Conservation (phyloP, 1,140 invertebrate species). For the Metopolophium dirhodum region DNA sequence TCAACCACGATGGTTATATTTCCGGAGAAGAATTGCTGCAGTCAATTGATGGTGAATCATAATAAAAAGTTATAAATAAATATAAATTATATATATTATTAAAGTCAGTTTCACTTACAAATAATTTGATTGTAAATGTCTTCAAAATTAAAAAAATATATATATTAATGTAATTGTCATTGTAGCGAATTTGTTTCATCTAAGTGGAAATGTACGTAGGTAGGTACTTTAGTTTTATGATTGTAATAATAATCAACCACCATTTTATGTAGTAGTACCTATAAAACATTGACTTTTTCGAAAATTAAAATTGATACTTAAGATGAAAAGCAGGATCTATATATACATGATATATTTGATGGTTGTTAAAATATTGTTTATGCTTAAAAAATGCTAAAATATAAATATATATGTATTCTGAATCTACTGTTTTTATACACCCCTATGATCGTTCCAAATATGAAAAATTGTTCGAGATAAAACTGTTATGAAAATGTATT, state of each 20-base stretch:
- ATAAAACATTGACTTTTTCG: slow-evolving; percentile 14
- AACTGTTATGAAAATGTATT: not conserved
- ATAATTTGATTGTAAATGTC: slow-evolving; percentile 14
- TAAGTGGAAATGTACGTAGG: not conserved
- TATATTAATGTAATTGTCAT: slow-evolving; percentile 27
- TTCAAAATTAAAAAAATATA: not conserved
- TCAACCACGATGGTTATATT: slow-evolving; percentile 66
- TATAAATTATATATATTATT: slow-evolving; percentile 32
- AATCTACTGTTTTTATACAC: not conserved
- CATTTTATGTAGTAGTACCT: not conserved
- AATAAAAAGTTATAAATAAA: slow-evolving; percentile 45
- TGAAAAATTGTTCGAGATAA: not conserved
- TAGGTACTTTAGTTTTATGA: not conserved
- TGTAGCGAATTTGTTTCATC: slow-evolving; percentile 12
- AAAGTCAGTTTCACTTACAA: slow-evolving; percentile 44
- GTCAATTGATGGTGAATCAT: slow-evolving; percentile 34
- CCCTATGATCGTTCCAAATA: not conserved
- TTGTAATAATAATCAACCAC: not conserved
- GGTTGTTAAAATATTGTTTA: slow-evolving; percentile 26
- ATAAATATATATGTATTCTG: slow-evolving; percentile 20
- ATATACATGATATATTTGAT: not conserved
- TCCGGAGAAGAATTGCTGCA: slow-evolving; percentile 60
- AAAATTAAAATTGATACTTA: not conserved
- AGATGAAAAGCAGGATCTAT: not conserved
- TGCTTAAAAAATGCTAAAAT: slow-evolving; percentile 25